Conservation (phyloP, 1,140 invertebrate species). For the Patella vulgata region DNA sequence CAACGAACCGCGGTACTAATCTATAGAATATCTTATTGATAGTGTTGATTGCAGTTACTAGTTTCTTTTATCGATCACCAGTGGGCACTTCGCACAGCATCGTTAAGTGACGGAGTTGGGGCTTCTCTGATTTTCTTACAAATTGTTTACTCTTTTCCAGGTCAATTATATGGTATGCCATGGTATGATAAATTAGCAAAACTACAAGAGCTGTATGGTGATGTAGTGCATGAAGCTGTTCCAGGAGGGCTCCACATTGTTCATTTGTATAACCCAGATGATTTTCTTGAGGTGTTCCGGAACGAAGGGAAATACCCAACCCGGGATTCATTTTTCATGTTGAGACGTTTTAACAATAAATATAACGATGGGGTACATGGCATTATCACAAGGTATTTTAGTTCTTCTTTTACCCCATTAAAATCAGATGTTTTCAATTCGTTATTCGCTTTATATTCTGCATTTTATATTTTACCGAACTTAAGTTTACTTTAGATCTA, state of each 20-base stretch:
- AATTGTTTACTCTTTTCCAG: constrained; percentile 4
- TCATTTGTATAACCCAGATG: constrained; percentile 78
- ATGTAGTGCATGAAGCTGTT: constrained; percentile 31
- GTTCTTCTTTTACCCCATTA: constrained; percentile 70
- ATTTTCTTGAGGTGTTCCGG: constrained; percentile 81
- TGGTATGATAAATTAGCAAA: constrained; percentile 16
- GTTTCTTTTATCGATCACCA: not conserved
- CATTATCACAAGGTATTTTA: constrained; percentile 81
- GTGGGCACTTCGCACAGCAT: not conserved
- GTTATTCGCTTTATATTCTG: no score
- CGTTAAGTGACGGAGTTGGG: not conserved
- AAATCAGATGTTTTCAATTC: not conserved
- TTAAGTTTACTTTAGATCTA: no score
- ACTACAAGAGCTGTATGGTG: constrained; percentile 30
- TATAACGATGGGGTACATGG: constrained; percentile 79
- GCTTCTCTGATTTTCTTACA: not conserved
- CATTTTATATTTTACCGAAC: no score
- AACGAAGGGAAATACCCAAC: constrained; percentile 78
- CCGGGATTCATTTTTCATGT: constrained; percentile 65
- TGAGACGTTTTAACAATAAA: constrained; percentile 35
- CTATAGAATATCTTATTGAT: no score
- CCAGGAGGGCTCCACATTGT: constrained; percentile 24
- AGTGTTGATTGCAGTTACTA: not conserved
- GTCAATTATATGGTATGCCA: constrained; percentile 24
- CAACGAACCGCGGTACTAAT: not conserved